phyloP scores from a whole-genome alignment of 2,113 vertebrate genomes.

The Tyto alba region DNA sequence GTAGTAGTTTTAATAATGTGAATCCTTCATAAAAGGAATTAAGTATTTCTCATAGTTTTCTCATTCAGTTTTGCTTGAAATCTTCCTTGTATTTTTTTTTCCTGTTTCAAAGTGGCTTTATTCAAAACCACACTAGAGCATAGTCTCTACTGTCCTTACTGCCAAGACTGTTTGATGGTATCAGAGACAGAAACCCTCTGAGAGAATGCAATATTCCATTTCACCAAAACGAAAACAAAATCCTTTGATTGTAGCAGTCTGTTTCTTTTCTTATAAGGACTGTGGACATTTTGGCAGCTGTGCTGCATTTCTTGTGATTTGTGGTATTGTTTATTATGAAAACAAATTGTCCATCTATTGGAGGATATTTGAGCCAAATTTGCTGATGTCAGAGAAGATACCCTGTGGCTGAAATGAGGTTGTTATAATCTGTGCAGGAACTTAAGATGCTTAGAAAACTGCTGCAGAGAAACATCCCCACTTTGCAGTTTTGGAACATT shows the following conservation, averaged over 20 bases:
- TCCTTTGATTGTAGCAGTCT: background rate
- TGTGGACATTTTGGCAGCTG: background rate
- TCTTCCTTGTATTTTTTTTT: background rate
- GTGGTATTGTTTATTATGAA: constrained; percentile 33
- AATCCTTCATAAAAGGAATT: background rate
- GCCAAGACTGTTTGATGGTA: background rate
- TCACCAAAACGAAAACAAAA: constrained; percentile 1
- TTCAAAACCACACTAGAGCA: background rate
- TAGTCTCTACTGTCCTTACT: background rate
- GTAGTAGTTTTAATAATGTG: background rate
- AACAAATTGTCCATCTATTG: constrained; percentile 37
- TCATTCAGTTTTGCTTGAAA: background rate
- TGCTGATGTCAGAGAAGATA: constrained; percentile 10
- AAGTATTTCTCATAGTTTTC: background rate
- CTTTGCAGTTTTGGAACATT: background rate
- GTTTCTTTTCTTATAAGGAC: background rate
- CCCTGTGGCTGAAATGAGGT: background rate
- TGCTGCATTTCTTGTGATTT: constrained; percentile 25
- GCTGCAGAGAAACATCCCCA: background rate
- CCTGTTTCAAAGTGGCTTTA: background rate
- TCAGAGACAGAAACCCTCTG: background rate
- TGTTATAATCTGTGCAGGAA: background rate
- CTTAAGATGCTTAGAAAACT: background rate
- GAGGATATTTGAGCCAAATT: background rate
- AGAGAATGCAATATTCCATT: background rate